Evolutionary conservation across 2,797 vertebrate genomes (phyloP).

Genomic region (Valencia hispanica): DNA sequence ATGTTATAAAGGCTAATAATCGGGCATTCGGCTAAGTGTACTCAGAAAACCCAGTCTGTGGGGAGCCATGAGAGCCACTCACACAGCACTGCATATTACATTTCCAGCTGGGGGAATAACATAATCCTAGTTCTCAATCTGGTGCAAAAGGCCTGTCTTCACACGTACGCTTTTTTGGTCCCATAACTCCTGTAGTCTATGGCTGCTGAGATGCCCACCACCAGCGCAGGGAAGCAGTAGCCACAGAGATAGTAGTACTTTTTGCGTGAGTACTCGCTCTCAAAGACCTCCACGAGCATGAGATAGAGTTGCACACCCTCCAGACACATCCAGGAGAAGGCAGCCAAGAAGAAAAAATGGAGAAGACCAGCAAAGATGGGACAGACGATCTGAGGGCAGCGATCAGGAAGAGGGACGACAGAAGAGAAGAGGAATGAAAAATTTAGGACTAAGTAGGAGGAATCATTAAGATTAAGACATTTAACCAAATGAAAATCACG

Average conservation of each 20-base stretch:
- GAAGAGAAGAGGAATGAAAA: slow-evolving; percentile 17
- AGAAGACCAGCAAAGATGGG: slow-evolving; percentile 93
- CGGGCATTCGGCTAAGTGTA: slow-evolving; percentile 76
- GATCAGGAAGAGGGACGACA: slow-evolving; percentile 17
- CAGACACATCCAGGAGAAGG: slow-evolving; percentile 97
- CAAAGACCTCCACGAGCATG: slow-evolving; percentile 95
- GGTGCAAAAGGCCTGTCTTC: slow-evolving; percentile 76
- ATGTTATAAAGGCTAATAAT: slow-evolving; percentile 79
- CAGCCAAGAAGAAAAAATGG: slow-evolving; percentile 96
- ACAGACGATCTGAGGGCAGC: slow-evolving; percentile 86
- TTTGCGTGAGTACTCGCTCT: slow-evolving; percentile 92
- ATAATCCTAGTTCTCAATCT: slow-evolving; percentile 77
- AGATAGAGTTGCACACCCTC: slow-evolving; percentile 96
- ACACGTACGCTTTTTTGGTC: slow-evolving; percentile 94
- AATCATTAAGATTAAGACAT: slow-evolving; percentile 34
- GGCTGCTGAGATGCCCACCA: slow-evolving; percentile 93
- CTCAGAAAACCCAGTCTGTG: slow-evolving; percentile 68
- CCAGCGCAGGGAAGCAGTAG: slow-evolving; percentile 93
- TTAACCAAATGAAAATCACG: slow-evolving; percentile 34
- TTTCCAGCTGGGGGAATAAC: slow-evolving; percentile 70
- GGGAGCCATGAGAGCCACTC: slow-evolving; percentile 67
- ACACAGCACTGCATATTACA: slow-evolving; percentile 67
- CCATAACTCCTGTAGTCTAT: slow-evolving; percentile 96
- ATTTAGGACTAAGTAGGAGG: slow-evolving; percentile 27
- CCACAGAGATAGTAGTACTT: slow-evolving; percentile 95